A percentile compares a stretch with the other conserved stretches of the same genome.
These are phyloP conservation scores for Dendrocopos noguchii DNA, from an alignment of 2,113 vertebrate genomes.

Conservation along the genomic window DNA sequence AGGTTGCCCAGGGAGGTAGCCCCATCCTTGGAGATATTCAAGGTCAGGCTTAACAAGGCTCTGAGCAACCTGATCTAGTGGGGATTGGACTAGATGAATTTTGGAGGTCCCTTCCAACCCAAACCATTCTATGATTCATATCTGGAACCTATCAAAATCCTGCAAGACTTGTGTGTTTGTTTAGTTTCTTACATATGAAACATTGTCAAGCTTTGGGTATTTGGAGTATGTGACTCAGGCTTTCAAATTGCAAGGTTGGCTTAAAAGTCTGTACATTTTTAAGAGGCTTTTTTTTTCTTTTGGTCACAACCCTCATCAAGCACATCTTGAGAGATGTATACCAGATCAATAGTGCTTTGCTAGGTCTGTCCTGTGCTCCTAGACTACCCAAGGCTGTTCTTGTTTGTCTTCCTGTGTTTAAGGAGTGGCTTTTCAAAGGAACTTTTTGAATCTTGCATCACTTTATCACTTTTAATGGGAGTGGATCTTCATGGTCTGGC, in stretches of 20 bases:
- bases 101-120: too few relatives aligned
- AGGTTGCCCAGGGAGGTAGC: too few relatives aligned
- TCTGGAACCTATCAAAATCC: background rate
- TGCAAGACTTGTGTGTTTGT: background rate
- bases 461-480: background rate
- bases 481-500: background rate
- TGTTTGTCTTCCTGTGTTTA: background rate
- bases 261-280: background rate
- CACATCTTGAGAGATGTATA: background rate
- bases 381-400: background rate
- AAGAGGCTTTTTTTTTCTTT: background rate
- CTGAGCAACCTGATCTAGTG: too few relatives aligned
- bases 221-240: background rate
- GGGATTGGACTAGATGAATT: too few relatives aligned
- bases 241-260: background rate
- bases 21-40: too few relatives aligned
- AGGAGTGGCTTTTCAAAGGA: background rate
- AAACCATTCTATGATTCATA: background rate
- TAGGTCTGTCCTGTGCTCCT: background rate
- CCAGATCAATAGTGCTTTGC: background rate
- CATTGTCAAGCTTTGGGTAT: background rate
- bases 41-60: too few relatives aligned
- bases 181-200: background rate
- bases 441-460: background rate
- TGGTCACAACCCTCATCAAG: background rate